Conservation (phyloP, 2,797 vertebrate species). For the Columba guinea region DNA sequence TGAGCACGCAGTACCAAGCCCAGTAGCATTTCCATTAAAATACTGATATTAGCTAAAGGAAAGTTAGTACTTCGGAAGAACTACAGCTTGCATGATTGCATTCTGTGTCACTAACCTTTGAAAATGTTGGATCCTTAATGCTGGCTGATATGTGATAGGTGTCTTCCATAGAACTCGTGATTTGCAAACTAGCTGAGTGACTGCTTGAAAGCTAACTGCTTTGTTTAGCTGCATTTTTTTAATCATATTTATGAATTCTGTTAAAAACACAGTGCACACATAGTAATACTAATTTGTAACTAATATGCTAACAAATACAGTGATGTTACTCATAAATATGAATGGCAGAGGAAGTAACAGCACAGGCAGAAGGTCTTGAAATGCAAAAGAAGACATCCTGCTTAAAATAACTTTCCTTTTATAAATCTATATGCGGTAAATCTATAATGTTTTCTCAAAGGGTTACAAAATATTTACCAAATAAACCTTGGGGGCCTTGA, state of each 20-base stretch:
- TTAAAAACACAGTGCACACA: neutral
- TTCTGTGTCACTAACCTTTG: neutral
- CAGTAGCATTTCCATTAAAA: neutral
- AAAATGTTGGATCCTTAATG: neutral
- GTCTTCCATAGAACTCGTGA: neutral
- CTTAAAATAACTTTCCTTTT: neutral
- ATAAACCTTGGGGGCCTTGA: neutral
- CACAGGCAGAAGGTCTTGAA: neutral
- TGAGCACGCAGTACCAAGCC: fast-evolving
- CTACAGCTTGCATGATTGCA: neutral
- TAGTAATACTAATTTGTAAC: neutral
- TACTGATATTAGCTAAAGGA: neutral
- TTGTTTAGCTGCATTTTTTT: neutral
- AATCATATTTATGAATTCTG: neutral
- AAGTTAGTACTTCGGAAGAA: neutral
- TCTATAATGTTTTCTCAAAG: neutral
- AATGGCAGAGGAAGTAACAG: neutral
- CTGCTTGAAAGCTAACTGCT: neutral
- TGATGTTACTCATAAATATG: neutral
- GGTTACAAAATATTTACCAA: neutral
- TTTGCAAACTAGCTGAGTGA: neutral
- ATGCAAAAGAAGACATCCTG: neutral
- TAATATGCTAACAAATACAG: neutral
- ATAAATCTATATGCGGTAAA: neutral
- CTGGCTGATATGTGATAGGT: neutral